Conservation (phyloP, 2,797 vertebrate species). For the Sebastes steindachneri region DNA sequence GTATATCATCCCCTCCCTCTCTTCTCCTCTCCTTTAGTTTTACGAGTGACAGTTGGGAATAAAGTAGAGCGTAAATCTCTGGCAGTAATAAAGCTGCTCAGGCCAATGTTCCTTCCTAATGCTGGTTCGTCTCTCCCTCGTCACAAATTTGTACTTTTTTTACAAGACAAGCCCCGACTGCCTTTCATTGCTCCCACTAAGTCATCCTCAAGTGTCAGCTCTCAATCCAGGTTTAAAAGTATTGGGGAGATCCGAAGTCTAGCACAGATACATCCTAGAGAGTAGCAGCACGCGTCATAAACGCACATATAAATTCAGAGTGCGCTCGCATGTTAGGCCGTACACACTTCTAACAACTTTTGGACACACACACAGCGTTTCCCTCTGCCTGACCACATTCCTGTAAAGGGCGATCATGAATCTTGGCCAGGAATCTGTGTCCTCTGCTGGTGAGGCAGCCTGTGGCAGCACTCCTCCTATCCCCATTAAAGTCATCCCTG, state of each 20-base stretch:
- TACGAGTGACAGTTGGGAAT: slow-evolving; percentile 83
- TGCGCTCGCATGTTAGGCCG: neutral
- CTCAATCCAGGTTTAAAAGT: slow-evolving; percentile 64
- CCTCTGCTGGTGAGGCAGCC: slow-evolving; percentile 67
- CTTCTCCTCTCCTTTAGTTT: slow-evolving; percentile 70
- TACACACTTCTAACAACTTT: slow-evolving; percentile 4
- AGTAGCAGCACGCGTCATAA: slow-evolving; percentile 10
- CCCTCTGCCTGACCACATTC: slow-evolving; percentile 79
- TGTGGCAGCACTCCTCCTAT: slow-evolving; percentile 77
- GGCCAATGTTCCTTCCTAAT: slow-evolving; percentile 78
- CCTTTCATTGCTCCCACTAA: slow-evolving; percentile 64
- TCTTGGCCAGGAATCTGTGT: slow-evolving; percentile 78
- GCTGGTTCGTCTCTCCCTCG: slow-evolving; percentile 77
- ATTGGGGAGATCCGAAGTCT: slow-evolving; percentile 7
- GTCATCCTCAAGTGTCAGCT: slow-evolving; percentile 71
- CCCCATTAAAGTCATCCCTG: slow-evolving; percentile 80
- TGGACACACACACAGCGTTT: slow-evolving; percentile 11
- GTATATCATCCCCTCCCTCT: slow-evolving; percentile 79
- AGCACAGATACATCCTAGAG: slow-evolving; percentile 21
- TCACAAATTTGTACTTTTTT: slow-evolving; percentile 72
- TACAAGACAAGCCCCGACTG: slow-evolving; percentile 63
- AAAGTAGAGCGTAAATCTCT: slow-evolving; percentile 82
- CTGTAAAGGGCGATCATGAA: slow-evolving; percentile 79
- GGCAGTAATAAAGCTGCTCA: slow-evolving; percentile 83
- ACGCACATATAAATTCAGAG: slow-evolving; percentile 4